Percentiles rank a stretch among this genome's conserved stretches.
Conservation (phyloP, 2,888 invertebrate genomes). For the Macrosiphum euphorbiae region DNA sequence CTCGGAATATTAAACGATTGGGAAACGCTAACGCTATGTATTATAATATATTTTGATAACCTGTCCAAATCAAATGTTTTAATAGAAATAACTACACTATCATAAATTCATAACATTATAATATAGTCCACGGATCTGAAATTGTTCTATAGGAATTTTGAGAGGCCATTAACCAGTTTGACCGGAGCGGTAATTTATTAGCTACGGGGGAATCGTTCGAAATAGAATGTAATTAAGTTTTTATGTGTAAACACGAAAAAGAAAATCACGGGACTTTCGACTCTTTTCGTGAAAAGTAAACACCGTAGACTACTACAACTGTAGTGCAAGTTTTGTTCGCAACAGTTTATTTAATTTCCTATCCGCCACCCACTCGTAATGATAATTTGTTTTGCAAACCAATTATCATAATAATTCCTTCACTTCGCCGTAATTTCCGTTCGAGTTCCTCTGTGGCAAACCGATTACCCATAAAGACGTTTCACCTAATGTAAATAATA, state of each 20-base stretch:
- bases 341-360: slow-evolving; percentile 40
- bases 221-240: background rate
- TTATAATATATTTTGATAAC: background rate
- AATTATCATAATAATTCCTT: slow-evolving; percentile 32
- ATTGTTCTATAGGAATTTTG: background rate
- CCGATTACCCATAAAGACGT: background rate
- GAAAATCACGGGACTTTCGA: slow-evolving; percentile 1
- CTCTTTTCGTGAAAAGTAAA: background rate
- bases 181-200: background rate
- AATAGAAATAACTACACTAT: background rate
- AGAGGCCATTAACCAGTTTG: background rate
- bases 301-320: background rate
- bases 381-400: slow-evolving; percentile 14
- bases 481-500: background rate
- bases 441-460: background rate
- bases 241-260: background rate
- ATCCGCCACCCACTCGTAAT: background rate
- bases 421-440: slow-evolving; percentile 11
- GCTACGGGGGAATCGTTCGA: background rate
- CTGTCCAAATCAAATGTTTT: background rate
- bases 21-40: background rate
- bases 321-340: background rate
- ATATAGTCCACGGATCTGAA: background rate
- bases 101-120: background rate
- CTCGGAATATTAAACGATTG: background rate